phyloP scores from a whole-genome alignment of 2,888 invertebrate species.

The Eugnorisma glareosa region DNA sequence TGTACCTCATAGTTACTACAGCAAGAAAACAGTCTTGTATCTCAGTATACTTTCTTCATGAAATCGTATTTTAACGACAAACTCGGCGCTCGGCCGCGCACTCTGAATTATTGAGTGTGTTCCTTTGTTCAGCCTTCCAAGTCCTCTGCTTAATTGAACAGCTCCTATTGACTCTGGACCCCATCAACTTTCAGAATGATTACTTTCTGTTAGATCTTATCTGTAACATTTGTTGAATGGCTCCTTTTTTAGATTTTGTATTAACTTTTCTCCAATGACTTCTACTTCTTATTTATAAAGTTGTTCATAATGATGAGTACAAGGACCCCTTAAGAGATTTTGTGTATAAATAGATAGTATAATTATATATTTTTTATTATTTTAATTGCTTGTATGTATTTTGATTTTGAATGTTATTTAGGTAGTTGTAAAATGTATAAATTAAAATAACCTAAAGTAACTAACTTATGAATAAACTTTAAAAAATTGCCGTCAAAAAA shows the following conservation, averaged over 20 bases:
- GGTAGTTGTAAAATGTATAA: no score
- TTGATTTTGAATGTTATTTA: no score
- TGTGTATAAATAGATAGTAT: no score
- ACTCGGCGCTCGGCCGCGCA: conserved; percentile 12
- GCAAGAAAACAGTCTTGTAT: conserved; percentile 18
- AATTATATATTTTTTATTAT: no score
- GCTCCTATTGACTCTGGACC: conserved; percentile 50
- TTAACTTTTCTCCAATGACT: background rate
- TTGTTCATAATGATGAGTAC: no score
- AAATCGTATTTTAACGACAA: conserved; percentile 62
- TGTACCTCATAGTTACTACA: no score
- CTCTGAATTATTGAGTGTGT: conserved; percentile 57
- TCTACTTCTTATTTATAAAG: background rate
- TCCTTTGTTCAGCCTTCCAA: conserved; percentile 51
- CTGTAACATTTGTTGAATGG: background rate
- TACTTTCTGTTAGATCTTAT: conserved; percentile 42
- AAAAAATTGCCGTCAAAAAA: no score
- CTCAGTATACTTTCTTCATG: conserved; percentile 32
- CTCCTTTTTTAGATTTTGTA: background rate
- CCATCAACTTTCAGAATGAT: conserved; percentile 58
- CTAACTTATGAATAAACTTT: no score
- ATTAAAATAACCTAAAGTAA: no score
- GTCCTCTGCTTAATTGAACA: conserved; percentile 56
- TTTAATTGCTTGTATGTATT: no score
- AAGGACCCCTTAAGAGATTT: no score